Conservation (phyloP, 2,797 vertebrate genomes). For the Perodicticus potto region DNA sequence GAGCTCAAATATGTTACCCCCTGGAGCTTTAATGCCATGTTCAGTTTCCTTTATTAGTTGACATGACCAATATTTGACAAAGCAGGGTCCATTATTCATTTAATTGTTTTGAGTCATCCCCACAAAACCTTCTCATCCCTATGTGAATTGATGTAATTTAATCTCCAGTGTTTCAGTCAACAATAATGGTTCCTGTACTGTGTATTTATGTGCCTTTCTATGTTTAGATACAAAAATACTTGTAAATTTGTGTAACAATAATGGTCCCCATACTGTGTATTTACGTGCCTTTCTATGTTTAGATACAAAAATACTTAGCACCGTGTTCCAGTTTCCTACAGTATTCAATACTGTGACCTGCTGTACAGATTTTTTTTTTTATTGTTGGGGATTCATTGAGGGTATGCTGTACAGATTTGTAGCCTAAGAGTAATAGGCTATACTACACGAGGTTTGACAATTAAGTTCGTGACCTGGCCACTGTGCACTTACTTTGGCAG, state of each 20-base stretch:
- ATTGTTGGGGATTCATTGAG: too few relatives aligned
- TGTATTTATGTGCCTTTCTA: too few relatives aligned
- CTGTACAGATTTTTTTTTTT: background rate
- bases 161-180: background rate
- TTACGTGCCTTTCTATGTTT: too few relatives aligned
- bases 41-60: conserved; percentile 30
- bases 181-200: background rate
- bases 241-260: background rate
- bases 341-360: background rate
- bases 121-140: background rate
- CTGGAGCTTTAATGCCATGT: background rate
- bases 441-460: background rate
- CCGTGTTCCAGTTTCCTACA: background rate
- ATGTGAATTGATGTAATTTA: background rate
- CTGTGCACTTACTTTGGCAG: too few relatives aligned
- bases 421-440: background rate
- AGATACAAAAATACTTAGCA: too few relatives aligned
- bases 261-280: too few relatives aligned
- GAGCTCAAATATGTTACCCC: background rate
- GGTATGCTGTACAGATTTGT: background rate
- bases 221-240: too few relatives aligned
- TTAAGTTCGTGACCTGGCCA: too few relatives aligned
- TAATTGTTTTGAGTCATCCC: conserved; percentile 16
- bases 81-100: background rate
- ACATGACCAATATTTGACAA: background rate